Evolutionary conservation across 2,888 invertebrate genomes (phyloP), one percentile per base, ranked within the genome.

Genomic region (Archips xylosteana): DNA sequence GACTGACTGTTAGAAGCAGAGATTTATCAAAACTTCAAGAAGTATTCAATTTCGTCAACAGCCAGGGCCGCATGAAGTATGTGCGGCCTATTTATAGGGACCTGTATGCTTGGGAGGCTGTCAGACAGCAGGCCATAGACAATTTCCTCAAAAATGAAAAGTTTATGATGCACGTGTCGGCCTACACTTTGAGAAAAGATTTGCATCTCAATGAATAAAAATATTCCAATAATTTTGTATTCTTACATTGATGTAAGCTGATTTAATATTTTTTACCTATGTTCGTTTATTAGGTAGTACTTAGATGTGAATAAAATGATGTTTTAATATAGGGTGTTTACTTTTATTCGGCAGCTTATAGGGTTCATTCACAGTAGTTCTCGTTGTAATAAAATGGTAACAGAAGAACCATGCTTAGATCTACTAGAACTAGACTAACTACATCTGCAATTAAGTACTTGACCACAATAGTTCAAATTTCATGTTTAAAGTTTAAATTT

Each of bases 51-150:
- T 98, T 99, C 94, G 96, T 98, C 9, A 97, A 97, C 78, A 95
- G 96, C 23, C 96, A 97, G 84, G 99, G 99, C 49, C 95, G 99
- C 70, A 97, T 99, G 97, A 99, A 99, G 89, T 99, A 96, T 90
- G 97, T 97, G 2, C 95, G 98, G 47, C 98, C 99, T 2, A 94
- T 99, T 64, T 99, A 98, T 90, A 96, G 97, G 76, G 98, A 98
- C 84, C 92, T 98, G 74, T 97, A 96, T 80, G 95, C 92, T 0
- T 98, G 98, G 98, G 96, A 97, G 75, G 96, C 95, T 34, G 95
- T 96, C 0, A 95, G 97, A 75, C 90, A 95, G 1, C 88, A 84
- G 76, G 97, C 98, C 0, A 95, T 98, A 63, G 95, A 96, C 42
- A 97, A 97, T 82, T 98, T 97, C 91, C 86, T 96, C 60, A 89